Evolutionary conservation across 1,140 invertebrate genomes (phyloP).

Genomic region (Vanessa tameamea): DNA sequence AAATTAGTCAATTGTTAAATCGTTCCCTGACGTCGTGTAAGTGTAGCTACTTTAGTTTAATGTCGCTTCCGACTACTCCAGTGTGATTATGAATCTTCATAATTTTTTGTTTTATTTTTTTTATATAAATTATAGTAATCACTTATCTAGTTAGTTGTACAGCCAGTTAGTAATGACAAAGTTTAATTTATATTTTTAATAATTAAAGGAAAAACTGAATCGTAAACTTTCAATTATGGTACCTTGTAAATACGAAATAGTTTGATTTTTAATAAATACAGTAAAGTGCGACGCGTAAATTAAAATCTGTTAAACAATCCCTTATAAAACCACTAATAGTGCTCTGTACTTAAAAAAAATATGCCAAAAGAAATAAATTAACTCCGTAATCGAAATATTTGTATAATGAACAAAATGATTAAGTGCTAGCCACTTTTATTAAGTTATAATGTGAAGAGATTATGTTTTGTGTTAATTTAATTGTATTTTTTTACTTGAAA

Average conservation of each 20-base stretch:
- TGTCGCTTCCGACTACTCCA: neutral
- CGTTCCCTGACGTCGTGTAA: constrained; percentile 23
- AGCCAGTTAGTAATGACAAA: neutral
- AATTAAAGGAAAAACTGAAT: neutral
- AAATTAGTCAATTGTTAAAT: constrained; percentile 39
- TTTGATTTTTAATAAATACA: neutral
- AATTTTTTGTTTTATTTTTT: constrained; percentile 4
- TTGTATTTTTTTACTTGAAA: neutral
- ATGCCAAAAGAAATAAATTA: neutral
- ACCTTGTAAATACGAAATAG: constrained; percentile 5
- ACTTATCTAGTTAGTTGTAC: constrained; percentile 2
- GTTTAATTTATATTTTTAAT: constrained; percentile 10
- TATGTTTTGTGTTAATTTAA: constrained; percentile 3
- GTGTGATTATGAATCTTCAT: constrained; percentile 13
- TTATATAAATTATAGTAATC: neutral
- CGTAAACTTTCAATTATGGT: neutral
- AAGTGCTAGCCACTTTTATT: neutral
- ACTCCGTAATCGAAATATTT: neutral
- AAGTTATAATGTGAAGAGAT: neutral
- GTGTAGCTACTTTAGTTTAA: constrained; percentile 24
- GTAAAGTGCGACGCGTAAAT: neutral
- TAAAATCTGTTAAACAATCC: neutral
- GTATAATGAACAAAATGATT: neutral
- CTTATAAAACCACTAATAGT: neutral
- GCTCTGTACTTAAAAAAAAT: neutral